Percentiles rank a stretch among this genome's conserved stretches.
phyloP scores from a whole-genome alignment of 2,888 invertebrate species.

The Allygus modestus region DNA sequence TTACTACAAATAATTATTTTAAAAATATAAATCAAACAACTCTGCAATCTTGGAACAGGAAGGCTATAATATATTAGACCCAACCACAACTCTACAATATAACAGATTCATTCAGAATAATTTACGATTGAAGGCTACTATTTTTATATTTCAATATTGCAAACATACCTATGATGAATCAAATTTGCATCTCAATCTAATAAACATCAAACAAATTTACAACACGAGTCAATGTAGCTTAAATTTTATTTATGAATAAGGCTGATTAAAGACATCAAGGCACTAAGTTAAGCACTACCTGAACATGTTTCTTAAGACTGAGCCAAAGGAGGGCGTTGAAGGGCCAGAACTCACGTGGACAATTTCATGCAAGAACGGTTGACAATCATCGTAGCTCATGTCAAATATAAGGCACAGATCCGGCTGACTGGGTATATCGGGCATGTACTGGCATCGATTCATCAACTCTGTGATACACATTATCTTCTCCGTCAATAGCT shows the following conservation, averaged over 20 bases:
- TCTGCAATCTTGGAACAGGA: no score
- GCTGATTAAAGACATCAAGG: background rate
- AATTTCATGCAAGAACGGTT: constrained; percentile 52
- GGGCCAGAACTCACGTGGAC: constrained; percentile 33
- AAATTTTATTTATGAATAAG: background rate
- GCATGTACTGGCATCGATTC: constrained; percentile 33
- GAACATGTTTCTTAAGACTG: constrained; percentile 37
- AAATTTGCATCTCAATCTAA: no score
- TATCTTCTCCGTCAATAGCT: constrained; percentile 58
- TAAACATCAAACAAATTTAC: no score
- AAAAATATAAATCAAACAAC: no score
- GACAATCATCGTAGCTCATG: constrained; percentile 43
- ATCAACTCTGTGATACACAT: constrained; percentile 46
- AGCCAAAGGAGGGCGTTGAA: constrained; percentile 25
- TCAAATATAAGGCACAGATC: constrained; percentile 58
- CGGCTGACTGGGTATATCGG: constrained; percentile 48
- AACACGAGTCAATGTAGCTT: no score
- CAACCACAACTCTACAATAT: no score
- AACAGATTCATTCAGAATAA: no score
- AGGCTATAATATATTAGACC: no score
- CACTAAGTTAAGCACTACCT: constrained; percentile 10
- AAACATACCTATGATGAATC: no score
- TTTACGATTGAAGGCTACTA: no score
- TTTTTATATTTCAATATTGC: no score
- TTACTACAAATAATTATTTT: no score